Evolutionary conservation across 2,113 vertebrate species (phyloP).

Genomic region (Tetraodon nigroviridis): DNA sequence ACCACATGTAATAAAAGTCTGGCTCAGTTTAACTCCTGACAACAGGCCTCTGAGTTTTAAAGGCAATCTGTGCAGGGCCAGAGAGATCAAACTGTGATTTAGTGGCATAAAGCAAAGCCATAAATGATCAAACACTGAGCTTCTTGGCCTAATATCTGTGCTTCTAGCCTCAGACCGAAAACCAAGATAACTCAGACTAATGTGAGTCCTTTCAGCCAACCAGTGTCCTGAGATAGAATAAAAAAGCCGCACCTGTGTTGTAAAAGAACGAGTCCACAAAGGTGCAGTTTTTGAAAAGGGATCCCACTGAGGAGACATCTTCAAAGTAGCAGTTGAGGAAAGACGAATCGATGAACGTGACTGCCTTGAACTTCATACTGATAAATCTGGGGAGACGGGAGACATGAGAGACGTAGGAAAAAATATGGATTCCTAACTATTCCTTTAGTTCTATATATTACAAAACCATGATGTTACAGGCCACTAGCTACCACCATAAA

Average conservation of each 20-base stretch:
- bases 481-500: no score
- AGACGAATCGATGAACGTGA: conserved; percentile 88
- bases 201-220: conserved; percentile 3
- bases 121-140: conserved; percentile 18
- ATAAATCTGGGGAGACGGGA: conserved; percentile 76
- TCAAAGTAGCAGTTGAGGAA: conserved; percentile 92
- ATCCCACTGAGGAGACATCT: conserved; percentile 87
- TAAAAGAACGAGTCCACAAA: conserved; percentile 84
- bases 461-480: no score
- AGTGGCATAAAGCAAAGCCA: conserved; percentile 37
- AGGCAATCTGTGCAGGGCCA: conserved; percentile 27
- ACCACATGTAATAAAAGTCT: background rate
- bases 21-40: conserved; percentile 14
- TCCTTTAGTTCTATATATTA: no score
- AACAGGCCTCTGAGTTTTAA: conserved; percentile 19
- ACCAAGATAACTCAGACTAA: conserved; percentile 41
- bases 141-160: conserved; percentile 2
- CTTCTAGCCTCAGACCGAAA: conserved; percentile 13
- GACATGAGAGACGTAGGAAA: background rate
- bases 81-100: conserved; percentile 46
- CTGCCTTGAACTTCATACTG: conserved; percentile 90
- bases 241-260: conserved; percentile 81
- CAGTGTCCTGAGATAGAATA: background rate
- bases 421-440: background rate
- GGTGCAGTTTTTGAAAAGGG: conserved; percentile 91